A percentile compares a stretch with the other conserved stretches of the same genome.
phyloP scores from a whole-genome alignment of 2,797 vertebrate species.

The Poecilia velifera region DNA sequence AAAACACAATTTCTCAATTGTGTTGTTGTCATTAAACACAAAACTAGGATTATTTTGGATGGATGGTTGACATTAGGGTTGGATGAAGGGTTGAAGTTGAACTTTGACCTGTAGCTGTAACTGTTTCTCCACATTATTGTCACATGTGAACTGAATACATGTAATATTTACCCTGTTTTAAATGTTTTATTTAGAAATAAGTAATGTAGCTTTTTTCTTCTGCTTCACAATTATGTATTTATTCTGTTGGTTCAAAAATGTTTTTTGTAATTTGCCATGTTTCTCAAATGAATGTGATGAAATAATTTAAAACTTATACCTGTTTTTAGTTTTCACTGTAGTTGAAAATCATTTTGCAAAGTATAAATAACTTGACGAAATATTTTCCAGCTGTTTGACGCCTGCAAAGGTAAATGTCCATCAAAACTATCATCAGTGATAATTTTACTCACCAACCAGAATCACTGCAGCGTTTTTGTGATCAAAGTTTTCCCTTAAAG shows the following conservation, averaged over 20 bases:
- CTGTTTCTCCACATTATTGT: not conserved
- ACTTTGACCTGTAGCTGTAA: not conserved
- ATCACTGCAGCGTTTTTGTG: slow-evolving; percentile 28
- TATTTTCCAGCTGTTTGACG: slow-evolving; percentile 70
- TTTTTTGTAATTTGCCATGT: not conserved
- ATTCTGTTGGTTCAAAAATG: not conserved
- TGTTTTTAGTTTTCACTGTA: not conserved
- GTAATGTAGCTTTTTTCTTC: not conserved
- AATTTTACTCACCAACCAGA: slow-evolving; percentile 40
- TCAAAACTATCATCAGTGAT: not conserved
- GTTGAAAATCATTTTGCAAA: not conserved
- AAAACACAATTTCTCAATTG: no score
- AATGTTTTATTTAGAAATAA: not conserved
- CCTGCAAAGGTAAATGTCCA: slow-evolving; percentile 65
- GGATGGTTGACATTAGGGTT: no score
- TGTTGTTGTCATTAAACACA: no score
- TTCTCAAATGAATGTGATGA: not conserved
- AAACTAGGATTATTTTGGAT: no score
- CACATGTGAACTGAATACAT: not conserved
- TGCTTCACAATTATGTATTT: not conserved
- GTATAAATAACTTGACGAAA: slow-evolving; percentile 29
- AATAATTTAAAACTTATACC: not conserved
- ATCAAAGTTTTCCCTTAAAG: not conserved
- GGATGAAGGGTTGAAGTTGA: no score
- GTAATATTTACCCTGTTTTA: not conserved